Evolutionary conservation across 2,113 vertebrate genomes (phyloP).

Genomic region (Myanophis thanlyinensis): DNA sequence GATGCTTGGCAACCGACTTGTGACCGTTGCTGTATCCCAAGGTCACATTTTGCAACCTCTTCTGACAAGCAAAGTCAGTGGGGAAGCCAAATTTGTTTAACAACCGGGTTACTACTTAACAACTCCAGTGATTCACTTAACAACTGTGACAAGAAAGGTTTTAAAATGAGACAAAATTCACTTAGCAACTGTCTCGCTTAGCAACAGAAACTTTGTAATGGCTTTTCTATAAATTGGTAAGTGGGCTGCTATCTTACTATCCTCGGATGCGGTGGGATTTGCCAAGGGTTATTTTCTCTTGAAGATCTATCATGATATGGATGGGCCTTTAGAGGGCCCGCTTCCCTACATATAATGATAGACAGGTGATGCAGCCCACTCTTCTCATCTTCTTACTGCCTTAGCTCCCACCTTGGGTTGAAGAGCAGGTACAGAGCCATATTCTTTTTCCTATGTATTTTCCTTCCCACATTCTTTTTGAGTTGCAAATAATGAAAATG

Average conservation of each 20-base stretch:
- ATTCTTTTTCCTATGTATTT: neutral
- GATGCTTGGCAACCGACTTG: too few relatives aligned
- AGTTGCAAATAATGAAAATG: constrained; percentile 12
- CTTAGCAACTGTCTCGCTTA: too few relatives aligned
- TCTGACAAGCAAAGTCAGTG: too few relatives aligned
- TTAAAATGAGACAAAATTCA: too few relatives aligned
- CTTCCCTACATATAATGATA: neutral
- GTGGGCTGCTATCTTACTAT: neutral
- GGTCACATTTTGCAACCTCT: too few relatives aligned
- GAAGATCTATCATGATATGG: neutral
- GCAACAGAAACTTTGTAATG: neutral
- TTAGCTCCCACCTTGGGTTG: neutral
- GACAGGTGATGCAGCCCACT: neutral
- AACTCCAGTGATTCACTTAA: too few relatives aligned
- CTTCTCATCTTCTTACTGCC: neutral
- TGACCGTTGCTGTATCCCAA: too few relatives aligned
- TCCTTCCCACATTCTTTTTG: neutral
- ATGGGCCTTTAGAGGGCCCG: neutral
- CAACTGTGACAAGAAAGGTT: too few relatives aligned
- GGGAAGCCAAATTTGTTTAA: too few relatives aligned
- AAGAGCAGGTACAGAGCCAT: neutral
- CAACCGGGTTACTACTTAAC: too few relatives aligned
- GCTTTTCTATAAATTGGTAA: neutral
- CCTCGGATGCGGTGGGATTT: neutral
- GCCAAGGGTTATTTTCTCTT: neutral